Evolutionary conservation across 2,797 vertebrate genomes (phyloP).

Genomic region (Hybognathus amarus): DNA sequence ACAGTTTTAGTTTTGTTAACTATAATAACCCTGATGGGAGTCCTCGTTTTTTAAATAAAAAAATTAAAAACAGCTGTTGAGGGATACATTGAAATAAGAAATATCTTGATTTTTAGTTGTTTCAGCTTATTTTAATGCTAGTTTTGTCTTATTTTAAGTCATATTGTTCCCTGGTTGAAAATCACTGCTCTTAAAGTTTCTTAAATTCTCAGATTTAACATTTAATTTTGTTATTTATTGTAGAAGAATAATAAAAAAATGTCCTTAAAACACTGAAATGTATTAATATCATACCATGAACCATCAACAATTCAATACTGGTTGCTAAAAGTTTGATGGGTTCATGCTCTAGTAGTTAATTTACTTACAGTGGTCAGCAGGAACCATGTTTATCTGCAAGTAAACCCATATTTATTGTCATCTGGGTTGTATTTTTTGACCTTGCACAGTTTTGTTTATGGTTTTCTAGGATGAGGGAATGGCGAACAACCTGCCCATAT

Average conservation of each 20-base stretch:
- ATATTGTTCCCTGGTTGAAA: neutral
- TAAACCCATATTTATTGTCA: neutral
- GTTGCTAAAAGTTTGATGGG: neutral
- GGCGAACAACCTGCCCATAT: neutral
- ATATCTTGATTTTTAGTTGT: too few relatives aligned
- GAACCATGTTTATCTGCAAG: slow-evolving; percentile 1
- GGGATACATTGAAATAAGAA: neutral
- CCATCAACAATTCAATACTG: neutral
- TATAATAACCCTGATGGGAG: neutral
- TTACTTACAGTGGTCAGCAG: neutral
- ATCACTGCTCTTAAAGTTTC: neutral
- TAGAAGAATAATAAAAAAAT: neutral
- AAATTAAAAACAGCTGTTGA: neutral
- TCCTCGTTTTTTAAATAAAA: neutral
- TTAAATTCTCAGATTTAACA: neutral
- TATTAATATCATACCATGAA: neutral
- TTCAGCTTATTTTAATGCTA: neutral
- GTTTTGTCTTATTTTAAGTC: neutral
- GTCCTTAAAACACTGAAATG: neutral
- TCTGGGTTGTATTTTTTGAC: slow-evolving; percentile 3
- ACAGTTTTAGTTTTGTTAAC: neutral
- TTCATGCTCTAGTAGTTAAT: neutral
- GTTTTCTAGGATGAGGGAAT: neutral
- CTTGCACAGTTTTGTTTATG: neutral
- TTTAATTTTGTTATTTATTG: neutral